phyloP scores from a whole-genome alignment of 2,888 invertebrate genomes.

The Lepidochrysops patricia region DNA sequence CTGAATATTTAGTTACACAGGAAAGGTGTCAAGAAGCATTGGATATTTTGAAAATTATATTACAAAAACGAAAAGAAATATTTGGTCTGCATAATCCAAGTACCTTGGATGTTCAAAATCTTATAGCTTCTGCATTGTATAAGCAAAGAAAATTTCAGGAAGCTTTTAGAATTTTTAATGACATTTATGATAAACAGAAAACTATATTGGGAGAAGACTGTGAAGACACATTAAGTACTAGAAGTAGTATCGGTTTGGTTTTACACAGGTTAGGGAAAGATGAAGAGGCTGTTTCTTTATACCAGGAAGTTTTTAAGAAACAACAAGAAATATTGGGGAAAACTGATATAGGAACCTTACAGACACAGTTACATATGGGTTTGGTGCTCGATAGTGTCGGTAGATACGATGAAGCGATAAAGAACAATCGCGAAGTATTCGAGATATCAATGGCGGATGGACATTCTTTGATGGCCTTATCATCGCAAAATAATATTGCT shows the following conservation, averaged over 20 bases:
- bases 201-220: neutral
- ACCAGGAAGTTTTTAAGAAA: slow-evolving; percentile 1
- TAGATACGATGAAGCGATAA: slow-evolving; percentile 1
- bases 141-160: slow-evolving; percentile 4
- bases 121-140: neutral
- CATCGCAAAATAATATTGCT: neutral
- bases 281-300: neutral
- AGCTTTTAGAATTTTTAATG: neutral
- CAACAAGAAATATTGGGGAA: neutral
- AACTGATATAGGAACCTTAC: neutral
- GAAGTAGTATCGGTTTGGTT: neutral
- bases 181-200: neutral
- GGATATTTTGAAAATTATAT: neutral
- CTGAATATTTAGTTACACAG: neutral
- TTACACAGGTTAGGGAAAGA: slow-evolving; percentile 1
- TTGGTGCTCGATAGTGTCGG: neutral
- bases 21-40: slow-evolving; percentile 4
- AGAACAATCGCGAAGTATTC: neutral
- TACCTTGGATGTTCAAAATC: neutral
- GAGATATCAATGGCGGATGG: neutral
- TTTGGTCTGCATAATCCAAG: neutral
- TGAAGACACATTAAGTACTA: slow-evolving; percentile 1
- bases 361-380: slow-evolving; percentile 6
- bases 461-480: neutral
- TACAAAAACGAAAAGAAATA: slow-evolving; percentile 5